Conservation (phyloP, 2,888 invertebrate species). For the Papilio demoleus region DNA sequence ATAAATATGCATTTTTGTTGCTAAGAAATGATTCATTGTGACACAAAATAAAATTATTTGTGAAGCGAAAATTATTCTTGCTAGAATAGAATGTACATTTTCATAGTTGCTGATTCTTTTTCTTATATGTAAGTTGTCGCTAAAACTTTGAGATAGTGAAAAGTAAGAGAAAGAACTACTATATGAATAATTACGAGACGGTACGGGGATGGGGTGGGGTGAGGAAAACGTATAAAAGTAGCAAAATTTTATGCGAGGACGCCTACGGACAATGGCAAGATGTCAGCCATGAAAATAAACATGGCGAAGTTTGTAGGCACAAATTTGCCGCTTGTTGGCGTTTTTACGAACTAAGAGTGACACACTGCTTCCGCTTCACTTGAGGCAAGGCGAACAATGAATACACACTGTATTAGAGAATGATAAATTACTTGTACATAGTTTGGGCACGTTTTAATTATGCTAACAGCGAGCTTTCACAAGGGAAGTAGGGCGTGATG, state of each 20-base stretch:
- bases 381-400: conserved; percentile 34
- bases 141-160: conserved; percentile 20
- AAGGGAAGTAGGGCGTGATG: conserved; percentile 75
- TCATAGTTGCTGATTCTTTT: not conserved
- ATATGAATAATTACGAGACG: conserved; percentile 43
- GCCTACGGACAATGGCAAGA: conserved; percentile 20
- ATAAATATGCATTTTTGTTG: not conserved
- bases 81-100: not conserved
- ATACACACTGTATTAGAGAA: conserved; percentile 47
- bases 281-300: conserved; percentile 32
- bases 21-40: not conserved
- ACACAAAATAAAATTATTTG: conserved; percentile 1
- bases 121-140: conserved; percentile 6
- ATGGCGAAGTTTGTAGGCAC: conserved; percentile 11
- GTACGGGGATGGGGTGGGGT: conserved; percentile 32
- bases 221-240: conserved; percentile 40
- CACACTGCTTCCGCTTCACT: conserved; percentile 38
- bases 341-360: conserved; percentile 35
- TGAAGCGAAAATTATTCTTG: not conserved
- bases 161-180: conserved; percentile 37
- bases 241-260: conserved; percentile 38
- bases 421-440: conserved; percentile 65
- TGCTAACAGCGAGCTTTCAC: conserved; percentile 75
- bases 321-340: conserved; percentile 6
- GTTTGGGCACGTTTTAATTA: conserved; percentile 78